Evolutionary conservation across 2,888 invertebrate genomes (phyloP), one percentile per base, ranked within the genome.

Genomic region (Acanthopleura granulata): DNA sequence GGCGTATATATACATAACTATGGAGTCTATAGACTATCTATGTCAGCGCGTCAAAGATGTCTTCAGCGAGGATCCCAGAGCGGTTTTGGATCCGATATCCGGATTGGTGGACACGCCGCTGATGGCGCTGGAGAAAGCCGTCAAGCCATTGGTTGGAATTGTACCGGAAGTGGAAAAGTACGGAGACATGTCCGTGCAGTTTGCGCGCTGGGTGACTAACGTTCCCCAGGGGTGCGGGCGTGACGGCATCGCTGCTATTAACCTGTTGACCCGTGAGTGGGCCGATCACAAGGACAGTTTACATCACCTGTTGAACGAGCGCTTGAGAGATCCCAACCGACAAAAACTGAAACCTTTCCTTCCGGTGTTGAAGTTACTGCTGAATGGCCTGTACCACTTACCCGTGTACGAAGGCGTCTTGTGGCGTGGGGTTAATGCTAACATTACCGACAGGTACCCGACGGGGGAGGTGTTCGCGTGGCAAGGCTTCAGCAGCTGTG

Each of bases 361-460:
- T 1, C 71, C 71, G 18, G n/a, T 71, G n/a, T 49, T 71, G 50
- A 71, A 71, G 25, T 25, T 71, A 16, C 15, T 71, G 14, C n/a
- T 71, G 25, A 71, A 18, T 9, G 71, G 30, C n/a, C 49, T 71
- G 15, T 4, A 71, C 14, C 18, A 40, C 15, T 49, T 71, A 6
- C 71, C 71, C 18, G n/a, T n/a, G 6, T 49, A 71, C 22, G 22
- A 49, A 6, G 49, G 49, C 1, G 27, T 22, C 40, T 18, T 71
- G n/a, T 71, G 71, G 71, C 71, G 71, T 22, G 71, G 71, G 16
- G 50, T 71, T 22, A 71, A 27, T 18, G 40, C 71, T 14, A 27
- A 71, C 49, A 71, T 71, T 49, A 25, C n/a, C 4, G n/a, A 16
- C 15, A 14, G 15, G 18, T 71, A 71, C 71, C 15, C 18, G 4